These are phyloP conservation scores for Suillia variegata DNA, from an alignment of 2,888 invertebrate genomes.

Conservation along the genomic window DNA sequence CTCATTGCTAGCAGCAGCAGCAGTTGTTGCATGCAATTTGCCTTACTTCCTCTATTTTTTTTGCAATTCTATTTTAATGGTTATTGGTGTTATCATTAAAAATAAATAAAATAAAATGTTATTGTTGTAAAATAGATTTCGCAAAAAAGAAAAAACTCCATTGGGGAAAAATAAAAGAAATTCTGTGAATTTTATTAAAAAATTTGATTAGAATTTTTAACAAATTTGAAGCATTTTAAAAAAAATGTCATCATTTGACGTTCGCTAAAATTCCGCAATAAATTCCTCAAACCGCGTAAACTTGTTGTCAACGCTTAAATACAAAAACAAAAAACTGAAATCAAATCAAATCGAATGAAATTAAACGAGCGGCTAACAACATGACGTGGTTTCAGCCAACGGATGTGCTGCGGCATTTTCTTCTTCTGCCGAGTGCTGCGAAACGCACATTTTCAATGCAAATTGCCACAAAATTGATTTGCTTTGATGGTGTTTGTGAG, in stretches of 20 bases:
- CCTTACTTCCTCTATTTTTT: too few species aligned
- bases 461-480: slow-evolving; percentile 4
- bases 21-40: not conserved
- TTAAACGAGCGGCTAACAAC: not conserved
- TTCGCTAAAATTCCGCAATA: too few species aligned
- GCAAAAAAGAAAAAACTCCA: not conserved
- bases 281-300: not conserved
- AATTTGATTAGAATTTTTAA: too few species aligned
- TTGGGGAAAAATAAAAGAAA: too few species aligned
- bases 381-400: not conserved
- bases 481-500: not conserved
- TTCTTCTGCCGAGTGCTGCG: too few species aligned
- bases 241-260: too few species aligned
- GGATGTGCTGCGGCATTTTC: too few species aligned
- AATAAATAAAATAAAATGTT: not conserved
- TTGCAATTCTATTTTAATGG: too few species aligned
- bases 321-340: not conserved
- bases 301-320: not conserved
- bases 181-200: too few species aligned
- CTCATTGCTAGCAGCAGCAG: not conserved
- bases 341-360: not conserved
- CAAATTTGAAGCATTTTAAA: too few species aligned
- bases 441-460: not conserved
- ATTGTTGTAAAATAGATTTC: not conserved
- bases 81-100: not conserved